Percentiles rank a stretch among this genome's conserved stretches.
These are phyloP conservation scores for Ormyrus nitidulus DNA, from an alignment of 2,888 invertebrate genomes.

Conservation along the genomic window DNA sequence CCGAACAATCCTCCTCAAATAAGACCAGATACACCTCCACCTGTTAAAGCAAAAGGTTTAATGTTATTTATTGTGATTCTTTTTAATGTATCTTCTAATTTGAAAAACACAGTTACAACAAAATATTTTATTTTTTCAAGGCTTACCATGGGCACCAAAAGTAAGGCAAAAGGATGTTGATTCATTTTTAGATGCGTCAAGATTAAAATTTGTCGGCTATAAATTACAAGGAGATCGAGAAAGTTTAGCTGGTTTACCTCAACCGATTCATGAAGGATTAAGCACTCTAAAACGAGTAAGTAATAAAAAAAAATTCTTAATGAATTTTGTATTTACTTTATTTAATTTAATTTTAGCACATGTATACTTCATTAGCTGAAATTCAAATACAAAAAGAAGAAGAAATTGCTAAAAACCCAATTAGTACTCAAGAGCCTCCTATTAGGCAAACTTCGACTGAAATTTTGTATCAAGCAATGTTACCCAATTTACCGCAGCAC, in stretches of 20 bases:
- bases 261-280: slow-evolving; percentile 97
- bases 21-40: slow-evolving; percentile 76
- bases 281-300: slow-evolving; percentile 87
- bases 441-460: slow-evolving; percentile 90
- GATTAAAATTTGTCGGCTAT: slow-evolving; percentile 97
- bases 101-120: neutral
- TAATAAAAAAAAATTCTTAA: slow-evolving; percentile 21
- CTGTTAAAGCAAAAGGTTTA: slow-evolving; percentile 70
- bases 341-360: slow-evolving; percentile 80
- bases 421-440: slow-evolving; percentile 89
- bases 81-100: no score
- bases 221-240: slow-evolving; percentile 90
- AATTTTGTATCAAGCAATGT: slow-evolving; percentile 93
- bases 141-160: slow-evolving; percentile 97
- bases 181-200: slow-evolving; percentile 91
- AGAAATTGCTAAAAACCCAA: slow-evolving; percentile 92
- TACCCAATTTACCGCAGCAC: slow-evolving; percentile 97
- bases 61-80: slow-evolving; percentile 30
- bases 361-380: slow-evolving; percentile 95
- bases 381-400: slow-evolving; percentile 94
- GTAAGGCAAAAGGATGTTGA: slow-evolving; percentile 96
- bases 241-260: slow-evolving; percentile 95
- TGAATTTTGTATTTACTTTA: slow-evolving; percentile 6
- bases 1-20: slow-evolving; percentile 73
- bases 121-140: slow-evolving; percentile 66